phyloP scores from a whole-genome alignment of 2,113 vertebrate species.

The Amblyornis subalaris region DNA sequence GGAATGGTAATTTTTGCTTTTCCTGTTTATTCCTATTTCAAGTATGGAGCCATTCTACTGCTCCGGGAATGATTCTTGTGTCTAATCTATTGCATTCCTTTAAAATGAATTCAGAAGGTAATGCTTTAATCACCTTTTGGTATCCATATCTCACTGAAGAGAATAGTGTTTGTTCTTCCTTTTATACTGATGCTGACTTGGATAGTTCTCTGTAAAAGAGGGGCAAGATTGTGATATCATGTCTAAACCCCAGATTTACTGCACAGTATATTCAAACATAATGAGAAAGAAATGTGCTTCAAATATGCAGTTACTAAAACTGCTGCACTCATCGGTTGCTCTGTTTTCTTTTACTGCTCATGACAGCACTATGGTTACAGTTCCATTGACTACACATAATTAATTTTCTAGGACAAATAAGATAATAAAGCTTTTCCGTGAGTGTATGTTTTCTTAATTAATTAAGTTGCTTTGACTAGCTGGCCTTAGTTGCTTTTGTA shows the following conservation, averaged over 20 bases:
- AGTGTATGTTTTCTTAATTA: not conserved
- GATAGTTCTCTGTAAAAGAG: not conserved
- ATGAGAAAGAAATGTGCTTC: not conserved
- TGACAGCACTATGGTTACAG: not conserved
- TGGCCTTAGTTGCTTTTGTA: not conserved
- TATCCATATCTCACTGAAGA: not conserved
- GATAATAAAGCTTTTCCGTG: not conserved
- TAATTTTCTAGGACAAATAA: conserved; percentile 10
- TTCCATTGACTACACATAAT: not conserved
- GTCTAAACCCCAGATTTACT: not conserved
- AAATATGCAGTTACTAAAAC: not conserved
- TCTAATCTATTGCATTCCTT: not conserved
- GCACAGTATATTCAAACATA: not conserved
- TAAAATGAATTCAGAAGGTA: not conserved
- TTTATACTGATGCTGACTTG: not conserved
- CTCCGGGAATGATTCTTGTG: not conserved
- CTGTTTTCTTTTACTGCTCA: not conserved
- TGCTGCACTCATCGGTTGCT: not conserved
- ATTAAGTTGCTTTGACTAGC: not conserved
- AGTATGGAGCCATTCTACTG: not conserved
- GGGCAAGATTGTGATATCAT: not conserved
- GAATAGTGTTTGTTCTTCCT: not conserved
- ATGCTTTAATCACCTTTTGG: not conserved
- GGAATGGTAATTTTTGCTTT: not conserved
- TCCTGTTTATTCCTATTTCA: not conserved